Evolutionary conservation across 2,888 invertebrate genomes (phyloP).

Genomic region (Stenoptilia bipunctidactyla): DNA sequence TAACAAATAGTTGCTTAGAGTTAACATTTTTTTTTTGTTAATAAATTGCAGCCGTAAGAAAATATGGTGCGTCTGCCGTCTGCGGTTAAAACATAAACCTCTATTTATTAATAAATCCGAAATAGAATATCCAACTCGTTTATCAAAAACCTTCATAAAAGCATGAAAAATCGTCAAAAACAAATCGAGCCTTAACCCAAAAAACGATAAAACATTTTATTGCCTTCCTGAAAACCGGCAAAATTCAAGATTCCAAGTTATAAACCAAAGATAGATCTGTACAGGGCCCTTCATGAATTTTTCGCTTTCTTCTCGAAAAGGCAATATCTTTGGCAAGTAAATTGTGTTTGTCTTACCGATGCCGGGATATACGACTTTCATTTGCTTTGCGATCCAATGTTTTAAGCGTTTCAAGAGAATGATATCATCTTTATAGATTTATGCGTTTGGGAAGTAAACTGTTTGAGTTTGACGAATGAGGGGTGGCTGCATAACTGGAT

Average conservation of each 20-base stretch:
- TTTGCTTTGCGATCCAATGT: background rate
- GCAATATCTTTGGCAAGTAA: background rate
- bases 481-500: too few species aligned
- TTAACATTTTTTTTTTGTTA: too few species aligned
- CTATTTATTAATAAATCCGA: too few species aligned
- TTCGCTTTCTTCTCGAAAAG: background rate
- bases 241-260: constrained; percentile 51
- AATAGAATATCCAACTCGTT: background rate
- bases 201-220: constrained; percentile 43
- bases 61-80: too few species aligned
- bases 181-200: constrained; percentile 14
- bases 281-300: constrained; percentile 7
- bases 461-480: too few species aligned
- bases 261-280: constrained; percentile 50
- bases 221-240: constrained; percentile 46
- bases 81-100: too few species aligned
- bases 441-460: too few species aligned
- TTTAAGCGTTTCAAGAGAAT: too few species aligned
- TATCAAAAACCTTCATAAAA: constrained; percentile 12
- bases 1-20: too few species aligned
- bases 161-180: constrained; percentile 19
- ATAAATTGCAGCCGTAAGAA: too few species aligned
- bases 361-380: background rate
- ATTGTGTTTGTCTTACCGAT: background rate
- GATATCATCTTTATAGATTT: too few species aligned